Base-by-base conservation (phyloP, 2,113 vertebrate species). In the Okapia johnstoni region DNA sequence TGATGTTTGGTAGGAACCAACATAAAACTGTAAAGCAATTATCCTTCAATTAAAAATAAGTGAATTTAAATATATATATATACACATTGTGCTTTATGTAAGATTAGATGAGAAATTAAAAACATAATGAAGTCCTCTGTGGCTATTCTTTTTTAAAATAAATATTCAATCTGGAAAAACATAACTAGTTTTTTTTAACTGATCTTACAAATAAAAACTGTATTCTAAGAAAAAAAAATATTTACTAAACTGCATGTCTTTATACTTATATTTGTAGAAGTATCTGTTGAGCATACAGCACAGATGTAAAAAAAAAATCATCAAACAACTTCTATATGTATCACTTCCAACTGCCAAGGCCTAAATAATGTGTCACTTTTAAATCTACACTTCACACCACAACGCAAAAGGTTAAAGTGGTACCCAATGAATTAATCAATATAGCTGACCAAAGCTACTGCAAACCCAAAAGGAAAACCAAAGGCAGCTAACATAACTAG, bases 151-250 rank as follows among this genome's bases (percentile, higher is more conserved):
- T 96, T 96, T 93, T 6, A 84, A 92, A 97, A 95, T 80, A 96
- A 76, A 86, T 86, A 86, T 55, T 84, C 70, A 58, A 79, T 36
- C 73, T 92, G 33, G 25, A 21, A 87, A 97, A 88, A 81, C 23
- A 9, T 77, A 52, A 81, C 19, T 52, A 66, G 26, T 87, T 60
- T 79, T 70, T 50, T 96, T 50, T 48, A 90, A 63, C 85, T 88
- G 43, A 57, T 92, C 30, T 88, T 79, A 96, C 48, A 92, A 85
- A 88, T 57, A 91, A 93, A 93, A 93, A 80, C 6, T 46, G 8
- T 81, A 83, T 60, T 95, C 85, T 90, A 85, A 96, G 23, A 52
- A 93, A 92, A 92, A 96, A 76, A 79, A 94, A 36, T 23, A 94
- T 76, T 87, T 93, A 80, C 26, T 88, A 94, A 85, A 17, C 52